Evolutionary conservation across 2,888 invertebrate genomes (phyloP), one percentile per base, ranked within the genome.

Genomic region (Lumbricus terrestris): DNA sequence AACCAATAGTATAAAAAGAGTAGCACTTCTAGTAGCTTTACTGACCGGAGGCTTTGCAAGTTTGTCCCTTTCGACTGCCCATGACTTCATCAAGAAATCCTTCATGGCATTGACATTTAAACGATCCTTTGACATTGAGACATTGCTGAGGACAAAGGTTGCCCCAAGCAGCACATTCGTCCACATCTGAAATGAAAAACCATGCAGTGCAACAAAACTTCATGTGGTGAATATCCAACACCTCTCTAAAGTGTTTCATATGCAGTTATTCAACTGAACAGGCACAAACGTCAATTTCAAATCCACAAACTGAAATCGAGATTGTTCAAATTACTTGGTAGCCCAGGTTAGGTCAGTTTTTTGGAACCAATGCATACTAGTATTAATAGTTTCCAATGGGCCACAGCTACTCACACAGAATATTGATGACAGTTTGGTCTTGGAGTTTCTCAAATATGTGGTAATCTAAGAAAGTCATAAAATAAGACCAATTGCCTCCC

Each of bases 61-160:
- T 91, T 16, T 92, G 92, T 29, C 94, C 94, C 40, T 92, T 42
- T 11, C 91, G 93, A 85, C 92, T 92, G 89, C 93, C 93, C 23
- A 90, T 90, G 89, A 93, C 93, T 23, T 85, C 38, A 37, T 91
- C 91, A 16, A 88, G 23, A 91, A 94, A 94, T 0, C 93, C 95
- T 13, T 93, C 93, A 34, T 97, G 96, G 93, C 99, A 99, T 38
- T 96, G 96, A 94, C 99, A 99, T 90, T 97, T 96, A 94, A 97
- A 97, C 0, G 97, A 96, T 42, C 99, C 99, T 94, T 99, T 98
- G 89, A 98, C 95, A 95, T 99, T 99, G 90, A 96, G 96, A 94
- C 99, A 99, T 82, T 97, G 95, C 94, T 99, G 99, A 1, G 98
- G 98, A 95, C 99, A 99, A 92, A 97, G 97, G 93, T 96, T 95